These are phyloP conservation scores for Cisticola juncidis DNA, from an alignment of 2,113 vertebrate species.

Conservation along the genomic window DNA sequence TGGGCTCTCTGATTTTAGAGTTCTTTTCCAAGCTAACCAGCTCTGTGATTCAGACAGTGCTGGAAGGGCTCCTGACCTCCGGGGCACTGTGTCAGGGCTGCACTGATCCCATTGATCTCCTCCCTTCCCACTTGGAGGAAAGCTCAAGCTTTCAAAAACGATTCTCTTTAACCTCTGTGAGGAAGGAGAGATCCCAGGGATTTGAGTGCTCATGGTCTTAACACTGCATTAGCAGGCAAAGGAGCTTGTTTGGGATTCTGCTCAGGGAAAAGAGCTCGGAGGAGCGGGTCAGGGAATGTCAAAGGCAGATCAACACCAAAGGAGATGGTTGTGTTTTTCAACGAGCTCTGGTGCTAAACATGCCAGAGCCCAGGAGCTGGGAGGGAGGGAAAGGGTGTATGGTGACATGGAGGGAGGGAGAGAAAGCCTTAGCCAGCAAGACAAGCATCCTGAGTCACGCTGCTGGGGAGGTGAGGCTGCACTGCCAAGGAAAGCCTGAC, in stretches of 20 bases:
- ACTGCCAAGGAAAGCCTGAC: conserved; percentile 44
- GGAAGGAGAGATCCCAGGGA: background rate
- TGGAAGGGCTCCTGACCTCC: background rate
- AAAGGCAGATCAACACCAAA: background rate
- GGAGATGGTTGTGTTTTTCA: background rate
- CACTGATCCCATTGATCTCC: conserved; percentile 11
- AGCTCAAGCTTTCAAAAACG: background rate
- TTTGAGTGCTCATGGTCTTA: background rate
- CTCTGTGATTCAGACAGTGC: background rate
- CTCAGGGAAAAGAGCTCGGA: background rate
- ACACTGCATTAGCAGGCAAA: background rate
- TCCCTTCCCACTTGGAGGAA: background rate
- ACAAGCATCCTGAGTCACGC: conserved; percentile 31
- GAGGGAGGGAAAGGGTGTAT: background rate
- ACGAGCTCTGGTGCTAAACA: background rate
- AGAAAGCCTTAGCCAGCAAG: conserved; percentile 33
- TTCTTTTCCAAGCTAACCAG: background rate
- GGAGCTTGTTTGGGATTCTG: conserved; percentile 8
- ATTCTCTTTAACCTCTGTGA: conserved; percentile 33
- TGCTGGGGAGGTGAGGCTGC: conserved; percentile 1
- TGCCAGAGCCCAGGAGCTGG: background rate
- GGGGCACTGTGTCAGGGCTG: background rate
- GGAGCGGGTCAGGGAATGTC: background rate
- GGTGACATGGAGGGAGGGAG: background rate
- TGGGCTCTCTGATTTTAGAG: background rate